Evolutionary conservation across 2,888 invertebrate species (phyloP), one percentile per base, ranked within the genome.

Genomic region (Mellilla xanthometata): DNA sequence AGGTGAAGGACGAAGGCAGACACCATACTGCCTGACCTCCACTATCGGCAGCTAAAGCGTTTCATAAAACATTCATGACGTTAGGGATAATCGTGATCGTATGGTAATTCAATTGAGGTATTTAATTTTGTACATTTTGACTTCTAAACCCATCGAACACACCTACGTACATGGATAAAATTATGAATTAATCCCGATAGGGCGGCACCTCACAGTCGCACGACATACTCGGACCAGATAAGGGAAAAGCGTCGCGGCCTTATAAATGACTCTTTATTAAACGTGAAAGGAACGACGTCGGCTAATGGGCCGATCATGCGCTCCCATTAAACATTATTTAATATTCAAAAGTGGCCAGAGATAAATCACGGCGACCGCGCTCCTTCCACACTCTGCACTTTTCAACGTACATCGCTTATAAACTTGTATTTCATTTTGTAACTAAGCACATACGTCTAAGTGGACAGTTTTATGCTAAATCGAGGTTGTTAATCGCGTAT

Each of bases 251-350:
- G 77, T 80, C 79, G 78, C 82, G 72, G 79, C 81, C 83, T 88
- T 89, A 89, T 89, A 89, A 89, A 89, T 89, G 85, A 86, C 85
- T 88, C 86, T 88, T 89, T 89, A 89, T 89, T 89, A 89, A 88
- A 89, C 83, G 85, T 87, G 88, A 87, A 86, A 87, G 87, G 86
- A 89, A 73, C 83, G 84, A 81, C 82, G 85, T 76, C 82, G 83
- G 86, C 87, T 89, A 89, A 89, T 89, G 89, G 89, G 82, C 81
- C 84, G 87, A 88, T 89, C 89, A 89, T 89, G 89, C 88, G 88
- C 88, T 86, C 87, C 87, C 88, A 89, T 89, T 89, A 88, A 86
- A 86, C 81, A 89, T 89, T 89, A 89, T 89, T 89, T 88, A 89
- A 89, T 89, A 89, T 89, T 89, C 89, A 89, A 89, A 89, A 88